Evolutionary conservation across 2,113 vertebrate species (phyloP).

Genomic region (Alaudala cheleensis): DNA sequence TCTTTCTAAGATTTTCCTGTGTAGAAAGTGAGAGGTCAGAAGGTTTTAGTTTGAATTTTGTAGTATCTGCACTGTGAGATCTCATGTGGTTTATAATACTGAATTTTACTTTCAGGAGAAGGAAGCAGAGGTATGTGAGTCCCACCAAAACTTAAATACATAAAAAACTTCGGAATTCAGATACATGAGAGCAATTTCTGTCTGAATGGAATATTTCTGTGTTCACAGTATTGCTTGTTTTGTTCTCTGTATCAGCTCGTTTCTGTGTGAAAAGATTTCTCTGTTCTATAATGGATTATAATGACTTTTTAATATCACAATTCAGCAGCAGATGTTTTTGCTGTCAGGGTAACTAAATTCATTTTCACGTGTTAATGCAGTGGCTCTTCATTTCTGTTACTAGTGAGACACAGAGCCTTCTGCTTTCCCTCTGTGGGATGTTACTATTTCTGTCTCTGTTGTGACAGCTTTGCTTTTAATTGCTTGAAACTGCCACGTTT

Average conservation of each 20-base stretch:
- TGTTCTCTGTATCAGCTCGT: neutral
- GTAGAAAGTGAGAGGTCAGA: neutral
- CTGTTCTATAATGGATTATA: neutral
- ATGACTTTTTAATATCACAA: constrained; percentile 4
- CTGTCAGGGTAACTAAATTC: constrained; percentile 28
- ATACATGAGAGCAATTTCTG: neutral
- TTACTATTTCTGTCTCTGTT: constrained; percentile 23
- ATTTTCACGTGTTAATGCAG: constrained; percentile 23
- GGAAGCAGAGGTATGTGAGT: neutral
- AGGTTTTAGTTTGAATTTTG: neutral
- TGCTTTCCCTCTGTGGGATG: constrained; percentile 11
- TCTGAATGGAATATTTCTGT: neutral
- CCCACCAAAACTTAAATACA: neutral
- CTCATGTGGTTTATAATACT: neutral
- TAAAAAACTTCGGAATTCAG: neutral
- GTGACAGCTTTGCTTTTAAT: constrained; percentile 29
- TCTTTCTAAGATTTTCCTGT: neutral
- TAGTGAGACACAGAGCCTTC: neutral
- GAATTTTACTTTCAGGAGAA: neutral
- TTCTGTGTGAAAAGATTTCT: constrained; percentile 6
- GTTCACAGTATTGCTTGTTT: neutral
- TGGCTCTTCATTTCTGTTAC: constrained; percentile 29
- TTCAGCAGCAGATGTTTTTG: constrained; percentile 27
- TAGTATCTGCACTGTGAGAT: neutral
- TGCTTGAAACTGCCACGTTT: neutral